Conservation (phyloP, 2,113 vertebrate genomes). For the Tauraco erythrolophus region DNA sequence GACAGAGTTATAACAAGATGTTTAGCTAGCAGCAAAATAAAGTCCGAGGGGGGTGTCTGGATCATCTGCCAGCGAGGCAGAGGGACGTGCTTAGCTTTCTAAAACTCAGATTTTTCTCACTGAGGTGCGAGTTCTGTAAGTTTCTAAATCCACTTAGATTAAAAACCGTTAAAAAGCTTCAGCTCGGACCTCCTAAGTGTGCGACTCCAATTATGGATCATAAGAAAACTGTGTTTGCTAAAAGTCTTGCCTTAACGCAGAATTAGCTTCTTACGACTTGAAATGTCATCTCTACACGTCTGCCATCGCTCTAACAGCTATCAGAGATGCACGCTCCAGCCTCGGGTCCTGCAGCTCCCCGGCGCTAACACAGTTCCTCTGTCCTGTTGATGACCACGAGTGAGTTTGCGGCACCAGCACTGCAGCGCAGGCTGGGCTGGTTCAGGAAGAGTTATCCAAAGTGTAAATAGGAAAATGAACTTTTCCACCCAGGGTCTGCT, state of each 20-base stretch:
- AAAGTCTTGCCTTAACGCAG: background rate
- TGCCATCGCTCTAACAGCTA: background rate
- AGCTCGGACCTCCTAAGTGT: background rate
- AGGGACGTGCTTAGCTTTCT: background rate
- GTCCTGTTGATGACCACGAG: background rate
- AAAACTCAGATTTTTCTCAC: background rate
- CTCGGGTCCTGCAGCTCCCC: background rate
- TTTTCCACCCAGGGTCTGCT: background rate
- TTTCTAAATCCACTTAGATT: background rate
- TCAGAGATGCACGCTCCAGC: background rate
- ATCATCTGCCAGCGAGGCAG: constrained; percentile 4
- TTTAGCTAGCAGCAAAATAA: background rate
- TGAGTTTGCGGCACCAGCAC: background rate
- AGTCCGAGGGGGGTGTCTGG: background rate
- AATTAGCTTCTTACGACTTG: background rate
- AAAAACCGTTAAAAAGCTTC: background rate
- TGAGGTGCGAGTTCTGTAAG: background rate
- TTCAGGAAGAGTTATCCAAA: background rate
- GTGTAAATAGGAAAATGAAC: background rate
- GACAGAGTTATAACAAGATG: background rate
- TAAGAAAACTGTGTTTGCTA: background rate
- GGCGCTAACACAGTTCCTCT: background rate
- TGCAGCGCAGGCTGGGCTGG: background rate
- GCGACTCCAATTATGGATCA: background rate
- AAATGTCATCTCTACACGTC: background rate